Evolutionary conservation across 2,888 invertebrate species (phyloP), one percentile per base, ranked within the genome.

Genomic region (Steromphala cineraria): DNA sequence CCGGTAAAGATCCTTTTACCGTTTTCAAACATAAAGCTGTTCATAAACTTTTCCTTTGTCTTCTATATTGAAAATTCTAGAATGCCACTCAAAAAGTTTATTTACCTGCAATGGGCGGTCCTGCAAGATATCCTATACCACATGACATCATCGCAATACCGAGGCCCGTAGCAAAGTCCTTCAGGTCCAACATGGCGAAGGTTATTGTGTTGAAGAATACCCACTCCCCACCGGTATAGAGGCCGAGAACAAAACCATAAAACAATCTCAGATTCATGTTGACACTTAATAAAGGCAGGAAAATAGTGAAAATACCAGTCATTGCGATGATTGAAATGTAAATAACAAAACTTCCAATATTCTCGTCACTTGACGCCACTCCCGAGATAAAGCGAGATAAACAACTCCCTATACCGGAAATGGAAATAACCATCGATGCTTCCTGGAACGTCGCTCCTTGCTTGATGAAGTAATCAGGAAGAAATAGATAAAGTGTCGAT

Each of bases 71-170:
- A n/a, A n/a, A n/a, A n/a, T n/a, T n/a, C 4, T 36, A 36, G 7
- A 36, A 2, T 36, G 2, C 2, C 4, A 4, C 7, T 4, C 7
- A 36, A 2, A 4, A 2, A 4, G 36, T 4, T 10, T 10, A 46
- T 13, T 46, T 53, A 19, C 53, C 81, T 0, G 81, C 77, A 40
- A 78, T n/a, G 1, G 81, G 81, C 3, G 81, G 78, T 17, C 81
- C 81, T 8, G 52, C 28, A 13, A 81, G 15, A 40, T 71, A 78
- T 10, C 74, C 78, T 7, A 62, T 40, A 8, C 81, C 81, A 31
- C 56, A 31, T 7, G 74, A 46, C 53, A 81, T 56, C 21, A 78
- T 15, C 24, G 46, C 53, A 10, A 78, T n/a, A 0, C 81, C 81
- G 17, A 74, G 31, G 19, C 81, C 81, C 5, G 36, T 75, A 13